Evolutionary conservation across 1,140 invertebrate species (phyloP).

Genomic region (Polypedilum vanderplanki): DNA sequence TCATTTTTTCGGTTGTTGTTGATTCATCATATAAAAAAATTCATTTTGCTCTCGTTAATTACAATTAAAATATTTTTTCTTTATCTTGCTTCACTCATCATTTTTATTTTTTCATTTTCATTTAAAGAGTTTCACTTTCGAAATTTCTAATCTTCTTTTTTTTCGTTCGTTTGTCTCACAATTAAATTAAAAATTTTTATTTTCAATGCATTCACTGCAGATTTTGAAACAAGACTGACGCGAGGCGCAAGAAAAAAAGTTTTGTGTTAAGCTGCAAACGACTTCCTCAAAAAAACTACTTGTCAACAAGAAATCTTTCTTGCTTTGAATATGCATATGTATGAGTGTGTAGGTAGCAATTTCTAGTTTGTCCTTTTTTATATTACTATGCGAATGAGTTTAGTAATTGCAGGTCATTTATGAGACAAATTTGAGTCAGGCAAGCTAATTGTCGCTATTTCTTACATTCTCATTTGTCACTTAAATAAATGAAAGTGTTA

Average conservation of each 20-base stretch:
- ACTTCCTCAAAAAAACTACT: neutral
- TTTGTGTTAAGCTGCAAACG: neutral
- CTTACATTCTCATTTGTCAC: too few species aligned
- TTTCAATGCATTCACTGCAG: neutral
- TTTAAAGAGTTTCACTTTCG: neutral
- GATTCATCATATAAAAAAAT: neutral
- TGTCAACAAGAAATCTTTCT: slow-evolving; percentile 8
- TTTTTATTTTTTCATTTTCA: neutral
- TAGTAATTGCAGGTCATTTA: neutral
- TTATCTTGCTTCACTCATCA: slow-evolving; percentile 10
- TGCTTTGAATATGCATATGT: neutral
- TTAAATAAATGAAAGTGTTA: too few species aligned
- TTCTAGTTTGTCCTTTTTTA: neutral
- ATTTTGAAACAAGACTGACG: slow-evolving; percentile 18
- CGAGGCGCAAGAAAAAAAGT: neutral
- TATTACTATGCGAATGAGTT: neutral
- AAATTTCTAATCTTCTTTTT: neutral
- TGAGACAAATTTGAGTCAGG: neutral
- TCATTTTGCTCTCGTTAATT: neutral
- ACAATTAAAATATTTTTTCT: neutral
- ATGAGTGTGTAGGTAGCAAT: neutral
- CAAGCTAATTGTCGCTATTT: too few species aligned
- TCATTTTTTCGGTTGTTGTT: neutral
- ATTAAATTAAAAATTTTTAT: neutral
- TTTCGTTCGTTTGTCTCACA: neutral